phyloP scores from a whole-genome alignment of 2,797 vertebrate species.

The Ctenopoma multispine region DNA sequence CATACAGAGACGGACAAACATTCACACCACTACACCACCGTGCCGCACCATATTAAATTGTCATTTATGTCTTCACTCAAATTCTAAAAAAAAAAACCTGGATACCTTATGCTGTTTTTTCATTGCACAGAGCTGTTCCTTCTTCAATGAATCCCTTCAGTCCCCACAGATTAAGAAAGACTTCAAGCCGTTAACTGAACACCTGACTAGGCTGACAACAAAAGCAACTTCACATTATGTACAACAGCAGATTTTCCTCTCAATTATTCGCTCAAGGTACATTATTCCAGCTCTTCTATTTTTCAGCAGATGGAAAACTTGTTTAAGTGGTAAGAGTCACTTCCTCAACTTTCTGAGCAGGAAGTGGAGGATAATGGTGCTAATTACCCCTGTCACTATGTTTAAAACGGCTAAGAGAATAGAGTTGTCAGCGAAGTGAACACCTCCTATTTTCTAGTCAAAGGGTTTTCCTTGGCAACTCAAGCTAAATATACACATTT shows the following conservation, averaged over 20 bases:
- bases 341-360: constrained; percentile 62
- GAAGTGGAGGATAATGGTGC: constrained; percentile 63
- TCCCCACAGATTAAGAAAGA: not conserved
- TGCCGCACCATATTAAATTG: too few relatives aligned
- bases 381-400: constrained; percentile 69
- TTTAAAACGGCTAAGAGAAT: constrained; percentile 62
- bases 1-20: too few relatives aligned
- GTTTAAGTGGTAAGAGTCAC: constrained; percentile 48
- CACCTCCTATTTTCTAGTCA: constrained; percentile 69
- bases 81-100: not conserved
- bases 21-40: too few relatives aligned
- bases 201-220: not conserved
- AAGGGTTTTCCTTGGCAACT: constrained; percentile 49
- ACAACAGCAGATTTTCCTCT: not conserved
- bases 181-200: constrained; percentile 13
- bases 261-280: not conserved
- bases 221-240: constrained; percentile 17
- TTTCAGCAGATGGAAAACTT: constrained; percentile 46
- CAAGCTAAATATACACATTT: constrained; percentile 62
- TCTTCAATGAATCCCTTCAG: not conserved
- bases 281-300: constrained; percentile 25
- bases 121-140: not conserved
- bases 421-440: constrained; percentile 69
- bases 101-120: not conserved
- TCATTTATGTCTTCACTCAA: not conserved